Percentiles rank a stretch among this genome's conserved stretches.
Conservation (phyloP, 2,888 invertebrate genomes). For the Trichopoda pennipes region DNA sequence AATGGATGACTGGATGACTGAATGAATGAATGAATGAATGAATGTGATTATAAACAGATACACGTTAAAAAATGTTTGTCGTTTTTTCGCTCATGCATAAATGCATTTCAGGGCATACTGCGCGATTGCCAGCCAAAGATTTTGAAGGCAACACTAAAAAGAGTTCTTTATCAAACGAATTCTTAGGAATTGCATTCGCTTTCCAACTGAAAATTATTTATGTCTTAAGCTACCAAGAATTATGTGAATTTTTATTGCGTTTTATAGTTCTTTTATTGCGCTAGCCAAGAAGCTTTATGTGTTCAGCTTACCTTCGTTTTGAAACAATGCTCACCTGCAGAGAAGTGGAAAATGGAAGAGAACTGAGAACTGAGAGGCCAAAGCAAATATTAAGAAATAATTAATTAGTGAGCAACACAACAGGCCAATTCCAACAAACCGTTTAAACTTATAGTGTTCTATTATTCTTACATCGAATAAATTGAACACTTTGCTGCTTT, state of each 20-base stretch:
- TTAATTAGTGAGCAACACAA: too few relatives aligned
- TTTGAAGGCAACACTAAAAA: not conserved
- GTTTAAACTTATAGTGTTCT: too few relatives aligned
- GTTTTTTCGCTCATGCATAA: not conserved
- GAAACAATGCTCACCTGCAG: too few relatives aligned
- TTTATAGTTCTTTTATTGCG: too few relatives aligned
- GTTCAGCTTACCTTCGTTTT: too few relatives aligned
- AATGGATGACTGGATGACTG: slow-evolving; percentile 36
- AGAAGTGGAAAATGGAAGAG: too few relatives aligned
- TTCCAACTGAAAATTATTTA: not conserved
- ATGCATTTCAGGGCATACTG: slow-evolving; percentile 13
- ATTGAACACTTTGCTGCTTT: too few relatives aligned
- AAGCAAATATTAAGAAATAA: too few relatives aligned
- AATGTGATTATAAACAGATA: slow-evolving; percentile 38
- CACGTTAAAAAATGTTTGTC: slow-evolving; percentile 11
- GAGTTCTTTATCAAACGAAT: not conserved
- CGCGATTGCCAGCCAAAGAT: slow-evolving; percentile 17
- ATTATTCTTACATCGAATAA: too few relatives aligned
- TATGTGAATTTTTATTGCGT: not conserved
- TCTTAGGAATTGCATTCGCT: not conserved
- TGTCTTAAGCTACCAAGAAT: not conserved
- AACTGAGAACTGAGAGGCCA: too few relatives aligned
- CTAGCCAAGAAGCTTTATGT: too few relatives aligned
- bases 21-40: slow-evolving; percentile 33
- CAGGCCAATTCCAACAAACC: too few relatives aligned